Conservation (phyloP, 1,140 invertebrate genomes). For the Dendroctonus ponderosae region DNA sequence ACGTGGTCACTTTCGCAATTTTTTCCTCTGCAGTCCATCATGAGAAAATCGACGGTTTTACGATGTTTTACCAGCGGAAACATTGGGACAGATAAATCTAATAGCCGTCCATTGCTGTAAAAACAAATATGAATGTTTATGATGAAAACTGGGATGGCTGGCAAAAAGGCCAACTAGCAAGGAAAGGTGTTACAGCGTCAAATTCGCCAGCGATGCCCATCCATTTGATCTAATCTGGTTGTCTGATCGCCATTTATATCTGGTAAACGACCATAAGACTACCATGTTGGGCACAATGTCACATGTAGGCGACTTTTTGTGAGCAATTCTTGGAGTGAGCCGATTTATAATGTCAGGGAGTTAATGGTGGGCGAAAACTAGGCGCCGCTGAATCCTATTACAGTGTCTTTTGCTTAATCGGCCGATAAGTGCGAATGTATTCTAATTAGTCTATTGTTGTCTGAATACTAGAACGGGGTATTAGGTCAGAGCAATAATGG, state of each 20-base stretch:
- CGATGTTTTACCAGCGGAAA: too few species aligned
- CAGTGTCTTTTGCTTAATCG: neutral
- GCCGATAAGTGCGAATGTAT: too few species aligned
- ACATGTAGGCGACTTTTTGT: slow-evolving; percentile 23
- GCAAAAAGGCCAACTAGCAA: too few species aligned
- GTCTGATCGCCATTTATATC: slow-evolving; percentile 13
- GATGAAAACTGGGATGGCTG: too few species aligned
- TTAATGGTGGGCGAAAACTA: slow-evolving; percentile 1
- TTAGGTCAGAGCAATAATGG: too few species aligned
- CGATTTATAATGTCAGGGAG: slow-evolving; percentile 15
- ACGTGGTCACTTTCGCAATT: neutral
- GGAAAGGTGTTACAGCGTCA: slow-evolving; percentile 10
- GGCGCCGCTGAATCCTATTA: slow-evolving; percentile 11
- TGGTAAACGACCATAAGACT: slow-evolving; percentile 16
- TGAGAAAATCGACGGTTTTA: too few species aligned
- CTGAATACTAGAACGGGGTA: too few species aligned
- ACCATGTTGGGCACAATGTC: slow-evolving; percentile 23
- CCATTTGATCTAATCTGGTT: slow-evolving; percentile 10
- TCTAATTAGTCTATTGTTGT: too few species aligned
- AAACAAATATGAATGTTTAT: too few species aligned
- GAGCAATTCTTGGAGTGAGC: slow-evolving; percentile 11
- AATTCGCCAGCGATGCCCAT: slow-evolving; percentile 3
- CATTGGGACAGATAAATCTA: too few species aligned
- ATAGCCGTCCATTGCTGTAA: too few species aligned
- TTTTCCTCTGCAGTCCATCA: too few species aligned